A percentile compares a stretch with the other conserved stretches of the same genome.
phyloP scores from a whole-genome alignment of 2,797 vertebrate genomes.

The Myoxocephalus aenaeus region DNA sequence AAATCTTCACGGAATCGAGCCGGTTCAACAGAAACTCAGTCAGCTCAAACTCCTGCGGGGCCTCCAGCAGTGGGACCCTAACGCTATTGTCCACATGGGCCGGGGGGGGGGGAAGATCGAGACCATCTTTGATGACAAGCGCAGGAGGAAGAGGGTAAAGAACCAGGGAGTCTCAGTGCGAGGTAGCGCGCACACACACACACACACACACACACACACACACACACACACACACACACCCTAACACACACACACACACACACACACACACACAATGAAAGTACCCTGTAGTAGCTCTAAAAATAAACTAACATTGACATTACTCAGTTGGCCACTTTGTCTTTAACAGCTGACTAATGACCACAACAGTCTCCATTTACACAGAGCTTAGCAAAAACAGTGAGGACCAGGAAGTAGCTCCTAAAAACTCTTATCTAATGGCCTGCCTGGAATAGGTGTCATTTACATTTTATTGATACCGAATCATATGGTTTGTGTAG shows the following conservation, averaged over 20 bases:
- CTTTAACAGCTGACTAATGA: conserved; percentile 22
- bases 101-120: conserved; percentile 86
- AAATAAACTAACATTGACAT: background rate
- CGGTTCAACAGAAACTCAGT: background rate
- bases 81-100: no score
- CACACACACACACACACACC: conserved; percentile 12
- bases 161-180: conserved; percentile 82
- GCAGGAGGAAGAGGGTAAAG: conserved; percentile 93
- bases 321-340: conserved; percentile 12
- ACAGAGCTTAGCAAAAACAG: conserved; percentile 15
- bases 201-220: background rate
- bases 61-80: no score
- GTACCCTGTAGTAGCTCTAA: background rate
- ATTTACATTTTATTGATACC: background rate
- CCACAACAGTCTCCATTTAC: conserved; percentile 18
- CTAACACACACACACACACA: background rate
- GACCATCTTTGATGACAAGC: conserved; percentile 94
- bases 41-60: no score
- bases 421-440: background rate
- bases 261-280: background rate
- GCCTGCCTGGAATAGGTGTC: background rate
- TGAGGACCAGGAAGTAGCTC: conserved; percentile 15
- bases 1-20: background rate
- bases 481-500: background rate
- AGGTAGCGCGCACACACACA: conserved; percentile 81